Conservation (phyloP, 2,888 invertebrate genomes). For the Euspilapteryx auroguttella region DNA sequence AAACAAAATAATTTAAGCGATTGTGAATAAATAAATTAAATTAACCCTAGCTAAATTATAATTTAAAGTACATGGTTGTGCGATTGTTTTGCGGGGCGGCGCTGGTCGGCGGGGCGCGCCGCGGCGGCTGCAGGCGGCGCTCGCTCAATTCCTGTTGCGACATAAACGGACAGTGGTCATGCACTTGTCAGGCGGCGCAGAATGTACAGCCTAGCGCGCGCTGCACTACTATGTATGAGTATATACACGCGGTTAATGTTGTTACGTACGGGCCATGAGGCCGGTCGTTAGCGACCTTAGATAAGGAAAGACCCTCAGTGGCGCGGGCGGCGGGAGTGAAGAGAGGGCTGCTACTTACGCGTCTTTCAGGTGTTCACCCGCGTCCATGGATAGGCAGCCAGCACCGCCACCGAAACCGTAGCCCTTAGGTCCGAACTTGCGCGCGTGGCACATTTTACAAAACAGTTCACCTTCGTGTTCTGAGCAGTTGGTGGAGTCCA, state of each 20-base stretch:
- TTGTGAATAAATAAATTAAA: slow-evolving; percentile 44
- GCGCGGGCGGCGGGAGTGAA: slow-evolving; percentile 54
- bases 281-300: slow-evolving; percentile 48
- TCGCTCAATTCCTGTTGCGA: slow-evolving; percentile 58
- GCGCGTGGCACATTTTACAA: slow-evolving; percentile 97
- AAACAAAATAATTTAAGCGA: slow-evolving; percentile 59
- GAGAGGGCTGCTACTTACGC: slow-evolving; percentile 68
- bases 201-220: slow-evolving; percentile 59
- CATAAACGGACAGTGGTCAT: slow-evolving; percentile 62
- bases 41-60: slow-evolving; percentile 50
- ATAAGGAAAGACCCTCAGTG: slow-evolving; percentile 63
- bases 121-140: slow-evolving; percentile 41
- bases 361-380: slow-evolving; percentile 83
- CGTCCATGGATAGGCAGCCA: slow-evolving; percentile 95
- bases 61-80: slow-evolving; percentile 53
- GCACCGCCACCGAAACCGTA: slow-evolving; percentile 99
- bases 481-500: slow-evolving; percentile 98
- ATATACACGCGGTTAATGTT: slow-evolving; percentile 60
- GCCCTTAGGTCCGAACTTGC: slow-evolving; percentile 97
- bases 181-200: slow-evolving; percentile 54
- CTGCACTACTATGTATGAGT: slow-evolving; percentile 44
- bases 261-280: slow-evolving; percentile 55
- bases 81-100: slow-evolving; percentile 43
- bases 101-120: slow-evolving; percentile 50
- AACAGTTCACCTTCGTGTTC: slow-evolving; percentile 96